Base-by-base conservation (phyloP, 2,888 invertebrate genomes). In the Helicoverpa assulta region DNA sequence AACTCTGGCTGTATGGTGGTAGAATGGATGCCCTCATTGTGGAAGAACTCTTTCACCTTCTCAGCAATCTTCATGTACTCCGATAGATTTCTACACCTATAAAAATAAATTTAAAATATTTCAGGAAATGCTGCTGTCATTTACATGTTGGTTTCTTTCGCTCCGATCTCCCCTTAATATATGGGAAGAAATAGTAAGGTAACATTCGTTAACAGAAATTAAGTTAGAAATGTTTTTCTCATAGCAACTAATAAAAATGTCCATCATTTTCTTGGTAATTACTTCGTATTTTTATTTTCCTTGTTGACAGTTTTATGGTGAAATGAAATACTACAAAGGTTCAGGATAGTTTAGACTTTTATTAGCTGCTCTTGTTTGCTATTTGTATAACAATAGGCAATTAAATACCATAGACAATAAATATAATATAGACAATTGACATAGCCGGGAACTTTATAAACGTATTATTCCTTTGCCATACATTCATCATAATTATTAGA, bases 1-100 rank as follows among this genome's bases (percentile, higher is more conserved):
- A 99, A 99, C 95, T 99, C 99, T 0, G 99, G 99, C 91, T 99
- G 99, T 90, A 99, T 99, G 40, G 99, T 99, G 26, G 99, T 99
- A 53, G 99, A 99, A 93, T 99, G 99, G 84, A 99, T 99, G 60
- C 99, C 99, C 93, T 99, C 99, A 90, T 99, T 98, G 93, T 99
- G 99, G 94, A 99, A 99, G 96, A 99, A 98, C 90, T 98, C 98
- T 92, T 99, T 99, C 10, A 99, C 98, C 90, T 98, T 98, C 90
- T 98, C 98, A 0, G 99, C 99, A 79, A 99, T 98, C 90, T 98
- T 98, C 99, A 99, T 99, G 91, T 99, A 99, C 90, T 99, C 99
- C 0, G 98, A 98, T 67, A 99, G 95, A 94, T 99, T 99, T 85
- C 98, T 97, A 96, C 99, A 99, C 83, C 98, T 98, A 88, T 8